A percentile compares a stretch with the other conserved stretches of the same genome.
Conservation (phyloP, 2,113 vertebrate species). For the Mus musculus region DNA sequence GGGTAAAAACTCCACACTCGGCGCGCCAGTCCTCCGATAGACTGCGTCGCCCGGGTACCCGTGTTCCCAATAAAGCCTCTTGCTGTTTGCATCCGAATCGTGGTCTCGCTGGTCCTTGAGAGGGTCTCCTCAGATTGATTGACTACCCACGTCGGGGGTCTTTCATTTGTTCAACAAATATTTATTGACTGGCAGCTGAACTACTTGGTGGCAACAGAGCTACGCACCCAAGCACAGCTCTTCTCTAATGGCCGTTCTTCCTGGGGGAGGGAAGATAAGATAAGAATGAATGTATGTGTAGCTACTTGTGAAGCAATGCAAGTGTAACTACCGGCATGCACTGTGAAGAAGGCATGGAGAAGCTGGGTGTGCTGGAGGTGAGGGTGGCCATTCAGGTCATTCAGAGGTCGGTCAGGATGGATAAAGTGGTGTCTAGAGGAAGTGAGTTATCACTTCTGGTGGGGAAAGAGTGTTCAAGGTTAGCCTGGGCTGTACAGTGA, state of each 20-base stretch:
- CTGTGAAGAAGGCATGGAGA: neutral
- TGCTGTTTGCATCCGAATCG: too few relatives aligned
- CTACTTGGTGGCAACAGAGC: neutral
- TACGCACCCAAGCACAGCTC: neutral
- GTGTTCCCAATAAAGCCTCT: too few relatives aligned
- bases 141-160: too few relatives aligned
- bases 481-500: neutral
- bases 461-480: neutral
- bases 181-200: neutral
- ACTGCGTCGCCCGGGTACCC: too few relatives aligned
- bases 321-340: neutral
- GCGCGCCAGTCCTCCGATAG: too few relatives aligned
- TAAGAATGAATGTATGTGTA: neutral
- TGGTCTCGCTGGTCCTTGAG: too few relatives aligned
- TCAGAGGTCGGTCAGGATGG: neutral
- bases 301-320: too few relatives aligned
- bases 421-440: neutral
- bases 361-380: neutral
- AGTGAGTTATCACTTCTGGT: rapidly evolving
- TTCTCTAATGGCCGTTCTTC: neutral
- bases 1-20: too few relatives aligned
- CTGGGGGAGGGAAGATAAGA: too few relatives aligned
- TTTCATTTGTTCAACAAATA: constrained; percentile 46
- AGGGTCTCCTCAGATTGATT: too few relatives aligned
- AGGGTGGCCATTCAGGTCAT: too few relatives aligned